Base-by-base conservation (phyloP, 2,888 invertebrate species). In the Deilephila porcellus region DNA sequence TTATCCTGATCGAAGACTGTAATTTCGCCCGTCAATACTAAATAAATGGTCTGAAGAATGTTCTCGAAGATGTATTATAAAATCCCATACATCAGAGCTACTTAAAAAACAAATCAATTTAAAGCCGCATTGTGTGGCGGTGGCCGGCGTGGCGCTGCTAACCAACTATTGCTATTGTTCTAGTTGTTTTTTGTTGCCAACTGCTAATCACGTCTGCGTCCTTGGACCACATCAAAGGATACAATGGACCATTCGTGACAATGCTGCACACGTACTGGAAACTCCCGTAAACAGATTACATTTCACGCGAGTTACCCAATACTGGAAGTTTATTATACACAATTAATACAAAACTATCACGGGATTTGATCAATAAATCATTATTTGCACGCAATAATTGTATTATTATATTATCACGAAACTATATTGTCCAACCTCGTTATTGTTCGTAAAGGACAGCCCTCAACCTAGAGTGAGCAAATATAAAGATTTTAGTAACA, bases 211-310 rank as follows among this genome's bases (percentile, higher is more conserved):
- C 76, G 76, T 70, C 73, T 77, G 71, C 80, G 84, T 80, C 86
- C 86, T 86, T 86, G 86, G 81, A 83, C 80, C 76, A 83, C 80
- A 83, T 81, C 83, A 79, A 78, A 81, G 80, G 81, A 81, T 75
- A 82, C 82, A 80, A 82, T 80, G 75, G 82, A 80, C 77, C 80
- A 79, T 73, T 79, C 73, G 53, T 64, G 62, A 73, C 75, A 77
- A 76, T 73, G 74, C 75, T 76, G 76, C 52, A 25, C 52, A 67
- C 45, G 52, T 25, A 67, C 25, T 52, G 45, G 52, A 73, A 70
- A 32, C 45, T 52, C 19, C 29, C 56, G 19, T 11, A 60, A 73
- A 70, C 67, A 19, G 67, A 56, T 56, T 37, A 67, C 52, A 14
- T 25, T 67, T 25, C 17, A 45, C 45, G 14, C 45, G 11, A 45